Evolutionary conservation across 2,113 vertebrate genomes (phyloP).

Genomic region (Hymenochirus boettgeri): DNA sequence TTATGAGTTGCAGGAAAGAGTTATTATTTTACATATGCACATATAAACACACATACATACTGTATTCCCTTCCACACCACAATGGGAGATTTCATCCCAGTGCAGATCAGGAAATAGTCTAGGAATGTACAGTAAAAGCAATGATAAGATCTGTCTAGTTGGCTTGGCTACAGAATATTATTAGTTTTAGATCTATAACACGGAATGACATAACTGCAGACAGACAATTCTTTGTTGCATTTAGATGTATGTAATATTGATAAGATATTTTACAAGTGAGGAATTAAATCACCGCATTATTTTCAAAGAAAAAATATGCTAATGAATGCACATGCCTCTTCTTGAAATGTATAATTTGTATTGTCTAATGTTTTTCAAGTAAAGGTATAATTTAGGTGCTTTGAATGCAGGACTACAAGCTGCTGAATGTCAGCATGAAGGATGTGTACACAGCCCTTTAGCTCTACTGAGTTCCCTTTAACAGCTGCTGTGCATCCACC

Average conservation of each 20-base stretch:
- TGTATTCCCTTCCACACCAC: no score
- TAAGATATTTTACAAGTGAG: conserved; percentile 6
- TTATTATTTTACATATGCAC: no score
- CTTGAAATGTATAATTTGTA: conserved; percentile 3
- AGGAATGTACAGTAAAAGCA: conserved; percentile 17
- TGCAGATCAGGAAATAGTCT: not conserved
- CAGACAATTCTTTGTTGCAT: conserved; percentile 22
- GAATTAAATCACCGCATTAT: not conserved
- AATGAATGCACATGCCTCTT: not conserved
- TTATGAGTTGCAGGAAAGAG: no score
- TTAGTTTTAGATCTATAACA: conserved; percentile 19
- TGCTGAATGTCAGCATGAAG: conserved; percentile 21
- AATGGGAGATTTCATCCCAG: no score
- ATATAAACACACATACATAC: no score
- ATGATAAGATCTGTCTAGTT: conserved; percentile 27
- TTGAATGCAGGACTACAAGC: conserved; percentile 13
- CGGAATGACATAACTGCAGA: conserved; percentile 3
- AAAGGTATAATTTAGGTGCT: conserved; percentile 10
- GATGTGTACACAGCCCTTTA: not conserved
- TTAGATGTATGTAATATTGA: conserved; percentile 4
- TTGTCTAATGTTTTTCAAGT: conserved; percentile 5
- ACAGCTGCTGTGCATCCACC: conserved; percentile 21
- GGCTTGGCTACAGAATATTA: conserved; percentile 15
- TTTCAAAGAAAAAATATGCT: not conserved
- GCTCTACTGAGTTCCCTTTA: conserved; percentile 2